Evolutionary conservation across 2,888 invertebrate species (phyloP), one percentile per base, ranked within the genome.

Genomic region (Meganola albula): DNA sequence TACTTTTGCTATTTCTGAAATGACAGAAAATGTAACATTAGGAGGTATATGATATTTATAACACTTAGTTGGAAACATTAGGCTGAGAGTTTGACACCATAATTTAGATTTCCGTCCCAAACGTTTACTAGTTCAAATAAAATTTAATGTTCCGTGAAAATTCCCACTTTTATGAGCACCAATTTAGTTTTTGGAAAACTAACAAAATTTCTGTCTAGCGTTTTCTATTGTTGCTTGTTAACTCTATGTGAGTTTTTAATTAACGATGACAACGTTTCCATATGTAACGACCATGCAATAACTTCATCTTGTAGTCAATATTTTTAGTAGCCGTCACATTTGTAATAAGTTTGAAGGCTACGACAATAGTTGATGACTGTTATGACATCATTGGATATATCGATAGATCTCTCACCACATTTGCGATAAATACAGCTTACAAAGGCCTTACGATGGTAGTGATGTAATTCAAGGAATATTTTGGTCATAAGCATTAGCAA

Each of bases 1-100:
- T 44, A 99, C 98, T 90, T 96, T 95, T 75, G 96, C 96, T 74
- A 99, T 99, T 92, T 98, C 98, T 98, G 93, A 37, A 93, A 92
- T 67, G 61, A 79, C 72, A 77, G 53, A 46, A 43, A 41, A 45
- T 25, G 47, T 55, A 48, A 50, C n/a, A 44, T 55, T 44, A 50
- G 34, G 13, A n/a, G n/a, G n/a, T n/a, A n/a, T n/a, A n/a, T n/a
- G n/a, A n/a, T n/a, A n/a, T n/a, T 44, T 52, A 68, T 72, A 69
- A 72, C n/a, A n/a, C n/a, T n/a, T n/a, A n/a, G 71, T 70, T 63
- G 53, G 12, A 42, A 47, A 65, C 44, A 64, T 66, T 58, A 59
- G 62, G 63, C 58, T 73, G 66, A 63, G 67, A 70, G 65, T 69
- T 59, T 52, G 47, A 44, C 43, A 42, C 41, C 56, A 61, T 71